A percentile compares a stretch with the other conserved stretches of the same genome.
Conservation (phyloP, 2,888 invertebrate species). For the Spodoptera picta region DNA sequence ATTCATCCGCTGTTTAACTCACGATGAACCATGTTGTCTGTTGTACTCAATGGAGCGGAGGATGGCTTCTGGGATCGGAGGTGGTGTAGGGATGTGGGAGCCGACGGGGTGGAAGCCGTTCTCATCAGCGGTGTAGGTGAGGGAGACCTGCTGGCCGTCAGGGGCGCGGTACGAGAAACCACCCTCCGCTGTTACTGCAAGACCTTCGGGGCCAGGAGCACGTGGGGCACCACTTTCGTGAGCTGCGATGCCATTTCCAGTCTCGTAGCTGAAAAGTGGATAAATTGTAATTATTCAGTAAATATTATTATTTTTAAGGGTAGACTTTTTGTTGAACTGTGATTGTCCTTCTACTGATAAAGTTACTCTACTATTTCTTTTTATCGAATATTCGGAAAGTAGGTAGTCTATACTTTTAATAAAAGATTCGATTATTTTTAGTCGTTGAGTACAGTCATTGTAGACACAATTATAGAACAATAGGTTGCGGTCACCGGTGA, state of each 20-base stretch:
- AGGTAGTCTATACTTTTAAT: too few relatives aligned
- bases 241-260: conserved; percentile 89
- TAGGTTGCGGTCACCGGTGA: too few relatives aligned
- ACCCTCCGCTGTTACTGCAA: conserved; percentile 88
- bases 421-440: too few relatives aligned
- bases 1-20: conserved; percentile 51
- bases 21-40: conserved; percentile 75
- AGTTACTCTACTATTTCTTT: too few relatives aligned
- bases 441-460: too few relatives aligned
- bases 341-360: too few relatives aligned
- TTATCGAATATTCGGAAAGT: too few relatives aligned
- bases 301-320: neutral
- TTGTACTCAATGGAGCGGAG: conserved; percentile 80
- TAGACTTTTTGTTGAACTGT: too few relatives aligned
- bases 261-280: conserved; percentile 83
- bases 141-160: conserved; percentile 89
- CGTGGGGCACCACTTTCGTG: conserved; percentile 88
- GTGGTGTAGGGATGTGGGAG: conserved; percentile 88
- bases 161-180: conserved; percentile 90
- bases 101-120: conserved; percentile 90
- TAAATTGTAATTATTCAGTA: neutral
- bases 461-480: too few relatives aligned
- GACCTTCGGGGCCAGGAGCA: conserved; percentile 82
- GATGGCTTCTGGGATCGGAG: conserved; percentile 88
- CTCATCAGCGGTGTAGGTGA: conserved; percentile 91